These are phyloP conservation scores for Mesoclemmys tuberculata DNA, from an alignment of 2,113 vertebrate species.

Conservation along the genomic window DNA sequence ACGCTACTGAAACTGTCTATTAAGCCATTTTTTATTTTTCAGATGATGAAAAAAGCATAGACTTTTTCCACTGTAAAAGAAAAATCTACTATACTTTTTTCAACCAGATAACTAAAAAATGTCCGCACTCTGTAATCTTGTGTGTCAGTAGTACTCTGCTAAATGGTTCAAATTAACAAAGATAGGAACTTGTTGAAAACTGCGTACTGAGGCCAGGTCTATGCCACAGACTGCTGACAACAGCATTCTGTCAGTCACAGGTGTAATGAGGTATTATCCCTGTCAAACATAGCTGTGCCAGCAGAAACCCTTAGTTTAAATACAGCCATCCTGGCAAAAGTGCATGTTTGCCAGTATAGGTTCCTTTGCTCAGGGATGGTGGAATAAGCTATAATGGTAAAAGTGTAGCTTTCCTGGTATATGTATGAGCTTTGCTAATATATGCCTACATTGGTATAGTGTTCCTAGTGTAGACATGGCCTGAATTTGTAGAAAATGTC, in stretches of 20 bases:
- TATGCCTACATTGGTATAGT: too few relatives aligned
- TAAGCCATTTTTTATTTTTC: not conserved
- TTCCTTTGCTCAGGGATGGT: not conserved
- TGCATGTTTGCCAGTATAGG: not conserved
- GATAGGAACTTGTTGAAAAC: not conserved
- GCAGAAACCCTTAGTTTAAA: not conserved
- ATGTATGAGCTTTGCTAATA: not conserved
- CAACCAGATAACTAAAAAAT: not conserved
- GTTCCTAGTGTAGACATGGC: not conserved
- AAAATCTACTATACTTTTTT: not conserved
- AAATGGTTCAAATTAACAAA: too few relatives aligned
- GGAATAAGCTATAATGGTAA: not conserved
- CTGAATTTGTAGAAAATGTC: not conserved
- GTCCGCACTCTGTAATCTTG: not conserved
- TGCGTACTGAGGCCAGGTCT: too few relatives aligned
- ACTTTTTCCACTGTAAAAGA: not conserved
- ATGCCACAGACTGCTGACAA: not conserved
- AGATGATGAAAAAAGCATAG: not conserved
- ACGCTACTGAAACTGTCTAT: not conserved
- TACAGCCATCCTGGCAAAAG: not conserved
- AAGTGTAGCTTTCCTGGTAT: not conserved
- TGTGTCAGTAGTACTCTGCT: not conserved
- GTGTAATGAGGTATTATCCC: not conserved
- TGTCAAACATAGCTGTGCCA: not conserved
- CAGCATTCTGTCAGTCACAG: not conserved